These are phyloP conservation scores for Limnephilus rhombicus DNA, from an alignment of 2,888 invertebrate species.

Conservation along the genomic window DNA sequence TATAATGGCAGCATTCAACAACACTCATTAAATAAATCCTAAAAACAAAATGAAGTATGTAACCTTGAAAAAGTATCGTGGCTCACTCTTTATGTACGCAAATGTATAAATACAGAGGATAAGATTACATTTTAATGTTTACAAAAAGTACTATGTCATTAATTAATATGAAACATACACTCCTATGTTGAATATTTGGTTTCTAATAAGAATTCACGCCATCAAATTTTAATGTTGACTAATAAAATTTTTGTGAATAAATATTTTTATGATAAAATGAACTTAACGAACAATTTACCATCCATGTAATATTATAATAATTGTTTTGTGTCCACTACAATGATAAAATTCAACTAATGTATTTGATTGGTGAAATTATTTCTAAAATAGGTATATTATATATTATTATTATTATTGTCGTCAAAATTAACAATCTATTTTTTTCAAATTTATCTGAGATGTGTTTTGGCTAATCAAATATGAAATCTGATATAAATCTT, in stretches of 20 bases:
- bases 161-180: neutral
- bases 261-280: slow-evolving; percentile 38
- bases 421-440: slow-evolving; percentile 30
- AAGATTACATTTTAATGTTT: slow-evolving; percentile 5
- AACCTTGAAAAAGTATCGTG: neutral
- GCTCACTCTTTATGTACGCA: neutral
- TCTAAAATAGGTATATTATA: slow-evolving; percentile 22
- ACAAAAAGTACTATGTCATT: slow-evolving; percentile 22
- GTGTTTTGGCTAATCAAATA: neutral
- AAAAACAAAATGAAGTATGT: slow-evolving; percentile 8
- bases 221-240: slow-evolving; percentile 25
- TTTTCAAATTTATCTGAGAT: slow-evolving; percentile 10
- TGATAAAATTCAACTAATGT: slow-evolving; percentile 18
- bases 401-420: neutral
- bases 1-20: slow-evolving; percentile 29
- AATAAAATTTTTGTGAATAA: slow-evolving; percentile 38
- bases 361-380: neutral
- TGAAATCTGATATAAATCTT: neutral
- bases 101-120: slow-evolving; percentile 20
- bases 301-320: slow-evolving; percentile 28
- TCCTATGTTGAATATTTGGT: slow-evolving; percentile 13
- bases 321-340: slow-evolving; percentile 28
- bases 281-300: slow-evolving; percentile 48
- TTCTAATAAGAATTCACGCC: slow-evolving; percentile 33
- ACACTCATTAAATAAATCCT: neutral